phyloP scores from a whole-genome alignment of 2,797 vertebrate species.

The Helarctos malayanus region DNA sequence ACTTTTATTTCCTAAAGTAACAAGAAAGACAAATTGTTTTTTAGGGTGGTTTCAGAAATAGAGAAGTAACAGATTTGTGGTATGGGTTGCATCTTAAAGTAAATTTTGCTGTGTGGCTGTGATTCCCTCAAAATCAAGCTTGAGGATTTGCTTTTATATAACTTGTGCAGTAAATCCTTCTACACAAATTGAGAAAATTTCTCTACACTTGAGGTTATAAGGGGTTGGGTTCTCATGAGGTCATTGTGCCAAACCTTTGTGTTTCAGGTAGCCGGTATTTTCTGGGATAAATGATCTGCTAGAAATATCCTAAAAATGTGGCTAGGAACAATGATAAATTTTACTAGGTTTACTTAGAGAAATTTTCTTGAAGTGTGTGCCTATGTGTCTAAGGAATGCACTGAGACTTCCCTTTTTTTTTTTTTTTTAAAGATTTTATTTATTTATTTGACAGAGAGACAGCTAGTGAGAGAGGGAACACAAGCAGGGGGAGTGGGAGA shows the following conservation, averaged over 20 bases:
- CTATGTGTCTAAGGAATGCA: constrained; percentile 12
- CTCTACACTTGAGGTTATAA: not conserved
- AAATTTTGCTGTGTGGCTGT: constrained; percentile 12
- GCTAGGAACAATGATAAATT: not conserved
- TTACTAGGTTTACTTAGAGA: constrained; percentile 38
- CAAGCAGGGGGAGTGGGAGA: too few relatives aligned
- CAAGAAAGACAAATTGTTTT: constrained; percentile 72
- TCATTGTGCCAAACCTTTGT: not conserved
- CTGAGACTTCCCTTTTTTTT: not conserved
- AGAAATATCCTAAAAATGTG: not conserved
- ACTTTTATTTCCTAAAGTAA: constrained; percentile 58
- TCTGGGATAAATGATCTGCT: not conserved
- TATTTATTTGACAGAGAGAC: too few relatives aligned
- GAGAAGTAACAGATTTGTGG: constrained; percentile 62
- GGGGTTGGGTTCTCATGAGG: not conserved
- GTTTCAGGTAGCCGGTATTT: constrained; percentile 23
- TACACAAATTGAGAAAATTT: constrained; percentile 46
- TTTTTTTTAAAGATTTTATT: too few relatives aligned
- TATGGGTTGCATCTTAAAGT: constrained; percentile 63
- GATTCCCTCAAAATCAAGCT: constrained; percentile 61
- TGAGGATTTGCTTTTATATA: constrained; percentile 62
- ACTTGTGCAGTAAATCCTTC: constrained; percentile 57
- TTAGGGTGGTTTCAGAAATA: constrained; percentile 50
- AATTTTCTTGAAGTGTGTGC: not conserved
- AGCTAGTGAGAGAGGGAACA: too few relatives aligned